Evolutionary conservation across 2,888 invertebrate species (phyloP), one percentile per base, ranked within the genome.

Genomic region (Dione vanillae): DNA sequence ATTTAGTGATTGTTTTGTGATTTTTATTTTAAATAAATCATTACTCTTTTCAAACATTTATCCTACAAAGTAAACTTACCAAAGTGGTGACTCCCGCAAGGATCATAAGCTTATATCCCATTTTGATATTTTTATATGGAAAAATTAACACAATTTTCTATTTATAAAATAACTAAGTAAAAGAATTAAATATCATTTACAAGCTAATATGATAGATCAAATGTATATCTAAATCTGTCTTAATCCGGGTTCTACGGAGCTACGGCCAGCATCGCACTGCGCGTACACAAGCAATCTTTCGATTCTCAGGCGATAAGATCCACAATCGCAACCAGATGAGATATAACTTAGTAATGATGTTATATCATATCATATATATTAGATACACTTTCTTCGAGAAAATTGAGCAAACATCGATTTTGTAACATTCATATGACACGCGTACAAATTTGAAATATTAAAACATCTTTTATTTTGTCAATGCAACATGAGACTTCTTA

Each of bases 281-380:
- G 56, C 43, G 16, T 58, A 47, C 69, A 35, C 62, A 71, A 76
- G 58, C 62, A 74, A 76, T 75, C 72, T 71, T 67, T 54, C 45
- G 74, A 75, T 64, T 74, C 78, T 54, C 74, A 77, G n/a, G 61
- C 75, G 61, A 54, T 73, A 54, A 71, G 59, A 12, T 67, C 65
- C 37, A 51, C 69, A 70, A 70, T 75, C 73, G 69, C 43, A 20
- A 58, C 67, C 27, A 75, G 68, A 68, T 68, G 52, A 65, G 73
- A 73, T 75, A 75, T 16, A 71, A 41, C 54, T 62, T 20, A 68
- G 45, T 51, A 64, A 27, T 35, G 56, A 52, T 52, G 52, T 61
- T 20, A 59, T 41, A 40, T 64, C n/a, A 9, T 51, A 19, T n/a
- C 14, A 11, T 10, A 51, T 49, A 40, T 56, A 56, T 56, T 40